phyloP scores from a whole-genome alignment of 2,888 invertebrate species.

The Hanleya hanleyi region DNA sequence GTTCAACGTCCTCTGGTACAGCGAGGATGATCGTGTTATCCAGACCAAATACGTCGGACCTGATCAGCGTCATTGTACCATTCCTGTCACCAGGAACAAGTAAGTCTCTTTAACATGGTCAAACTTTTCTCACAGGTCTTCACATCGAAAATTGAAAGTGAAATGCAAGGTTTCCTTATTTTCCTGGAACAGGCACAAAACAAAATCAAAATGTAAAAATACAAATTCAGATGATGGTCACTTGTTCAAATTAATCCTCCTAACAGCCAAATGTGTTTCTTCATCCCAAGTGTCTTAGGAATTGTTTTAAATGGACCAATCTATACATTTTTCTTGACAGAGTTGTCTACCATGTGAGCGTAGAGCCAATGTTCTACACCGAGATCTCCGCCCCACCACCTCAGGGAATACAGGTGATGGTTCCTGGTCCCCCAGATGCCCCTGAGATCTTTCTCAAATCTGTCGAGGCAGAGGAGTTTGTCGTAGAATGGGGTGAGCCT shows the following conservation, averaged over 20 bases:
- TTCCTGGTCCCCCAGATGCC: slow-evolving; percentile 72
- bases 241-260: not conserved
- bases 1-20: slow-evolving; percentile 69
- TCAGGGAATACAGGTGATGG: slow-evolving; percentile 67
- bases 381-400: slow-evolving; percentile 56
- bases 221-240: too few species aligned
- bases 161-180: too few species aligned
- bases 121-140: too few species aligned
- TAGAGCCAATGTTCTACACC: slow-evolving; percentile 65
- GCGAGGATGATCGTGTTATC: slow-evolving; percentile 61
- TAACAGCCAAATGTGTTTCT: too few species aligned
- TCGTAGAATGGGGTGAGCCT: slow-evolving; percentile 73
- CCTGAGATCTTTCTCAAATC: slow-evolving; percentile 70
- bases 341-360: slow-evolving; percentile 64
- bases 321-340: slow-evolving; percentile 52
- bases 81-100: slow-evolving; percentile 67
- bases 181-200: too few species aligned
- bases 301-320: too few species aligned
- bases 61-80: slow-evolving; percentile 53
- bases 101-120: too few species aligned
- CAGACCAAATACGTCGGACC: slow-evolving; percentile 68
- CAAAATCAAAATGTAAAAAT: too few species aligned
- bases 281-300: too few species aligned
- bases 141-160: too few species aligned
- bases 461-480: slow-evolving; percentile 66